These are phyloP conservation scores for Phocoena phocoena DNA, from an alignment of 2,113 vertebrate genomes.

Conservation along the genomic window DNA sequence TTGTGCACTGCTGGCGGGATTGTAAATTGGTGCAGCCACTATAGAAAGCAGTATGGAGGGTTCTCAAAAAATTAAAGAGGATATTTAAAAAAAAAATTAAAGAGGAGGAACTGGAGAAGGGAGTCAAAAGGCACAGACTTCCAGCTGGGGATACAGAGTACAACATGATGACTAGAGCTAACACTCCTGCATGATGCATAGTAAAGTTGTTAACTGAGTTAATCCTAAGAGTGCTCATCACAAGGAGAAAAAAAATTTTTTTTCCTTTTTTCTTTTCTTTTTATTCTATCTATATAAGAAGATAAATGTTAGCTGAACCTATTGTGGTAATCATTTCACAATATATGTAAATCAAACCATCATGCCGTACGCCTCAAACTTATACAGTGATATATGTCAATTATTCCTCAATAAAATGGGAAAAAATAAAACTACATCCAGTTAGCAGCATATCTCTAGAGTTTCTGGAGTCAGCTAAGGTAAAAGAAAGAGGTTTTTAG, in stretches of 20 bases:
- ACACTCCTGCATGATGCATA: too few species aligned
- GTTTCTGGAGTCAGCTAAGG: background rate
- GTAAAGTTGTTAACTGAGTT: background rate
- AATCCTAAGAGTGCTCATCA: background rate
- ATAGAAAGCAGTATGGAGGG: too few species aligned
- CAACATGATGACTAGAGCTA: background rate
- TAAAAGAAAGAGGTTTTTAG: background rate
- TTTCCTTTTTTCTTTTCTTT: background rate
- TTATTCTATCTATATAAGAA: background rate
- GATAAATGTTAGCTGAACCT: background rate
- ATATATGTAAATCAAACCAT: background rate
- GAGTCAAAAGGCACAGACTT: background rate
- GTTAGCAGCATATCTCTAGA: background rate
- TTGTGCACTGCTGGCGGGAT: too few species aligned
- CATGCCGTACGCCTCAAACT: background rate
- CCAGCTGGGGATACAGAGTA: background rate
- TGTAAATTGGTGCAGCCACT: too few species aligned
- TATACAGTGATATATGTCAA: background rate
- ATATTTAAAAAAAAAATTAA: background rate
- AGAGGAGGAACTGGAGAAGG: background rate
- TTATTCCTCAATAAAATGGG: background rate
- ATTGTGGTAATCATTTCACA: background rate
- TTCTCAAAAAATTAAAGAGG: too few species aligned
- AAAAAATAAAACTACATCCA: background rate
- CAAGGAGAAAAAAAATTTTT: background rate